Conservation (phyloP, 2,888 invertebrate species). For the Agrilus cyanescens region DNA sequence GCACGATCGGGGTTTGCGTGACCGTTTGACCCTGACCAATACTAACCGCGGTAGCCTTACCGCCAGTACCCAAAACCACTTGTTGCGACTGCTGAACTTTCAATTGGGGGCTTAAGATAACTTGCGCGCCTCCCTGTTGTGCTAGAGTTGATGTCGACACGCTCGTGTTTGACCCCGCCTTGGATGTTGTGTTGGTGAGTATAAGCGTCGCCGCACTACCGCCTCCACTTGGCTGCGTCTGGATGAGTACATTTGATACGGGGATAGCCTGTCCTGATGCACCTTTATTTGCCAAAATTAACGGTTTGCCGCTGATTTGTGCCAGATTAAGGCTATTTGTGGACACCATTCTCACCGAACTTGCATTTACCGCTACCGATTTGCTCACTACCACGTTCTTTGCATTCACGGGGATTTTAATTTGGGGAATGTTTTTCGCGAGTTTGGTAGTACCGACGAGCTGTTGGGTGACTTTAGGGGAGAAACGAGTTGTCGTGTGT, state of each 20-base stretch:
- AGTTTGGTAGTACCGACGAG: conserved; percentile 39
- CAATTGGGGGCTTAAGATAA: conserved; percentile 30
- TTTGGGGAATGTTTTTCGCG: conserved; percentile 27
- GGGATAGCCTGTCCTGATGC: conserved; percentile 31
- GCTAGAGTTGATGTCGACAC: conserved; percentile 18
- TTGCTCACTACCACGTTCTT: conserved; percentile 23
- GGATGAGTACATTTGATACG: conserved; percentile 37
- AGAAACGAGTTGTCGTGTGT: conserved; percentile 26
- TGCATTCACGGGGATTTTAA: conserved; percentile 22
- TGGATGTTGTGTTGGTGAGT: conserved; percentile 14
- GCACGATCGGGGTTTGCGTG: conserved; percentile 29
- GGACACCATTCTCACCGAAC: conserved; percentile 40
- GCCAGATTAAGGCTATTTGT: conserved; percentile 40
- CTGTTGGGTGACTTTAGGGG: conserved; percentile 33
- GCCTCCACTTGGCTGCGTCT: conserved; percentile 26
- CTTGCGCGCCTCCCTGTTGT: conserved; percentile 26
- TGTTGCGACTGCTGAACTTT: conserved; percentile 31
- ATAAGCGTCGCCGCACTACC: conserved; percentile 14
- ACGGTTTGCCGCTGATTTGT: conserved; percentile 44
- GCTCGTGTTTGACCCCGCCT: conserved; percentile 9
- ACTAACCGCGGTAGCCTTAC: conserved; percentile 17
- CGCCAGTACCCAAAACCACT: conserved; percentile 26
- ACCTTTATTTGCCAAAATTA: conserved; percentile 40
- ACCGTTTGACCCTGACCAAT: conserved; percentile 13
- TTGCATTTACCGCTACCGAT: conserved; percentile 22